phyloP scores from a whole-genome alignment of 2,888 invertebrate genomes.

The Bellardia pandia region DNA sequence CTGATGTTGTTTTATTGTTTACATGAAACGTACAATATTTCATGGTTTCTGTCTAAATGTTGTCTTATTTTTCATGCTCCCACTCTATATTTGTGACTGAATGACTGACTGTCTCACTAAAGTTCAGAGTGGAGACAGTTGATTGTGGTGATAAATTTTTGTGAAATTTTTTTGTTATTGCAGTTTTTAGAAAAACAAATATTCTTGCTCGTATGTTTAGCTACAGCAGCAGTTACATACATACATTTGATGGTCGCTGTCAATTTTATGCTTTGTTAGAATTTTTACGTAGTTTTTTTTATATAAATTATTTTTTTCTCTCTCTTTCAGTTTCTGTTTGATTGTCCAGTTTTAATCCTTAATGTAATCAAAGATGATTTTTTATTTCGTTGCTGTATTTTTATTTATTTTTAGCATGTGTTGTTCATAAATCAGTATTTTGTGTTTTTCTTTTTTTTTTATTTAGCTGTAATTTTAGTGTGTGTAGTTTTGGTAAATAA shows the following conservation, averaged over 20 bases:
- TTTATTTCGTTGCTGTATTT: slow-evolving; percentile 62
- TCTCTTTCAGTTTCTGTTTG: slow-evolving; percentile 2
- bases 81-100: slow-evolving; percentile 4
- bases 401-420: slow-evolving; percentile 46
- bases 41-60: slow-evolving; percentile 48
- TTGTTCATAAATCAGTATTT: slow-evolving; percentile 68
- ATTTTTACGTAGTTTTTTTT: slow-evolving; percentile 33
- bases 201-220: not conserved
- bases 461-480: slow-evolving; percentile 11
- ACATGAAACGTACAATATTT: slow-evolving; percentile 61
- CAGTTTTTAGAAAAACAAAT: not conserved
- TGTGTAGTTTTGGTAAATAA: not conserved
- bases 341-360: slow-evolving; percentile 70
- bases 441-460: not conserved
- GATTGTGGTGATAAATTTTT: slow-evolving; percentile 44
- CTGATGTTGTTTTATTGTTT: slow-evolving; percentile 64
- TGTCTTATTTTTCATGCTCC: not conserved
- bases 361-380: slow-evolving; percentile 73
- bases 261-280: slow-evolving; percentile 62
- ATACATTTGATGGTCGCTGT: slow-evolving; percentile 40
- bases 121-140: slow-evolving; percentile 39
- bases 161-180: not conserved
- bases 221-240: slow-evolving; percentile 9
- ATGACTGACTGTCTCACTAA: not conserved
- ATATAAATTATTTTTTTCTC: slow-evolving; percentile 17